Evolutionary conservation across 37 sponge, comb jelly and placozoan genomes (phyloP).

Genomic region (Agelas oroides): DNA sequence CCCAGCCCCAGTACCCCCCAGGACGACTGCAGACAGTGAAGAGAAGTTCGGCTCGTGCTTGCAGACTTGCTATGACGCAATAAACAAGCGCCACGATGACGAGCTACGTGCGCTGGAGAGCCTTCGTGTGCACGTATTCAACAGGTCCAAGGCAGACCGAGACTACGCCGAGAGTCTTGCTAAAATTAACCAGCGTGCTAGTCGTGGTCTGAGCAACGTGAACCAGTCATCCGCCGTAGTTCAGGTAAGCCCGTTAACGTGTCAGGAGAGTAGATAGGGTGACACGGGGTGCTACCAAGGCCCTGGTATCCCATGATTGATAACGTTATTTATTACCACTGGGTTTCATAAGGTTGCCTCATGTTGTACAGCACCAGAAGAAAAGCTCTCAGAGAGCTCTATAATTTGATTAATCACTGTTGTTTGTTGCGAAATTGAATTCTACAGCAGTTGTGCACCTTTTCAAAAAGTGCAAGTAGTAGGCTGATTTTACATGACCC

Average conservation of each 20-base stretch:
- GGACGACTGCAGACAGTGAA: neutral
- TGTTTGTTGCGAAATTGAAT: too few relatives aligned
- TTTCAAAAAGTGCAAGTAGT: too few relatives aligned
- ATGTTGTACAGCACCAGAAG: too few relatives aligned
- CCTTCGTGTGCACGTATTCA: conserved; percentile 67
- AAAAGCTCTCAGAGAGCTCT: too few relatives aligned
- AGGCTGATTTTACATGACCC: too few relatives aligned
- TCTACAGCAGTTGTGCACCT: too few relatives aligned
- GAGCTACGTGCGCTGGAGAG: conserved; percentile 85
- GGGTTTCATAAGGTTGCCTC: too few relatives aligned
- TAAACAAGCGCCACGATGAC: conserved; percentile 72
- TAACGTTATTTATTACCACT: too few relatives aligned
- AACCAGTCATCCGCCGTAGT: conserved; percentile 43
- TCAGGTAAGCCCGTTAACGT: conserved; percentile 29
- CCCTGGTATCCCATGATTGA: too few relatives aligned
- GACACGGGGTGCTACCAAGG: too few relatives aligned
- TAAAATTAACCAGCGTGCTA: conserved; percentile 48
- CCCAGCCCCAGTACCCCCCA: neutral
- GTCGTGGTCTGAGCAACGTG: neutral
- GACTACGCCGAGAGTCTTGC: conserved; percentile 67
- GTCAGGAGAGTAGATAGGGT: too few relatives aligned
- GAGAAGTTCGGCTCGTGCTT: conserved; percentile 69
- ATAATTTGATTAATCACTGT: too few relatives aligned
- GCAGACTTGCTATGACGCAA: conserved; percentile 48
- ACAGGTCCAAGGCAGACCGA: conserved; percentile 66